Evolutionary conservation across 1,140 invertebrate genomes (phyloP).

Genomic region (Drosophila prosaltans): DNA sequence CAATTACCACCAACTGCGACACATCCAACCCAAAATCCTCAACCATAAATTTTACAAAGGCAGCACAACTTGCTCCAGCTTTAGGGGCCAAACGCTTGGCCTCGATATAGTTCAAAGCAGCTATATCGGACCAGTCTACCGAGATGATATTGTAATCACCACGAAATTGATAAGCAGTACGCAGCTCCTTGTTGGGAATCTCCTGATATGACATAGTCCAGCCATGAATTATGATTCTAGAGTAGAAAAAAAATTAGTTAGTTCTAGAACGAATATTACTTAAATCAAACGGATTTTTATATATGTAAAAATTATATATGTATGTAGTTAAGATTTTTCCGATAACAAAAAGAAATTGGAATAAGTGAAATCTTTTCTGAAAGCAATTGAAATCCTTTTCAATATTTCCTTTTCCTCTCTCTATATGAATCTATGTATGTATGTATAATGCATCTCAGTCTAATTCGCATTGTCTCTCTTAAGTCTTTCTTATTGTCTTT

Average conservation of each 20-base stretch:
- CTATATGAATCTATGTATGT: background rate
- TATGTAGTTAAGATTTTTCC: too few species aligned
- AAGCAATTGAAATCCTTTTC: too few species aligned
- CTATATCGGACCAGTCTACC: constrained; percentile 84
- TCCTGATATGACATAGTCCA: constrained; percentile 32
- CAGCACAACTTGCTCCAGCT: constrained; percentile 31
- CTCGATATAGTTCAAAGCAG: constrained; percentile 83
- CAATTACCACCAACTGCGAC: constrained; percentile 40
- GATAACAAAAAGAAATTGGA: too few species aligned
- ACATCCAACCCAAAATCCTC: constrained; percentile 28
- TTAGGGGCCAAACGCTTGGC: constrained; percentile 74
- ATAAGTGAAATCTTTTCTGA: too few species aligned
- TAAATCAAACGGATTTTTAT: too few species aligned
- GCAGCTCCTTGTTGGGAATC: constrained; percentile 29
- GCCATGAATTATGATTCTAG: constrained; percentile 52
- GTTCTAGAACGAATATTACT: too few species aligned
- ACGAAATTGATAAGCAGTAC: constrained; percentile 79
- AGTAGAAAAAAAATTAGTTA: too few species aligned
- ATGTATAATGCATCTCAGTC: background rate
- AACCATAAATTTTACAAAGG: constrained; percentile 46
- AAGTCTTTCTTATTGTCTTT: too few species aligned
- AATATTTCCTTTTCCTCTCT: background rate
- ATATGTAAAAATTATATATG: too few species aligned
- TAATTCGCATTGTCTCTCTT: background rate
- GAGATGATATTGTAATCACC: constrained; percentile 84